A percentile compares a stretch with the other conserved stretches of the same genome.
phyloP scores from a whole-genome alignment of 2,888 invertebrate species.

The Nesidiocoris tenuis region DNA sequence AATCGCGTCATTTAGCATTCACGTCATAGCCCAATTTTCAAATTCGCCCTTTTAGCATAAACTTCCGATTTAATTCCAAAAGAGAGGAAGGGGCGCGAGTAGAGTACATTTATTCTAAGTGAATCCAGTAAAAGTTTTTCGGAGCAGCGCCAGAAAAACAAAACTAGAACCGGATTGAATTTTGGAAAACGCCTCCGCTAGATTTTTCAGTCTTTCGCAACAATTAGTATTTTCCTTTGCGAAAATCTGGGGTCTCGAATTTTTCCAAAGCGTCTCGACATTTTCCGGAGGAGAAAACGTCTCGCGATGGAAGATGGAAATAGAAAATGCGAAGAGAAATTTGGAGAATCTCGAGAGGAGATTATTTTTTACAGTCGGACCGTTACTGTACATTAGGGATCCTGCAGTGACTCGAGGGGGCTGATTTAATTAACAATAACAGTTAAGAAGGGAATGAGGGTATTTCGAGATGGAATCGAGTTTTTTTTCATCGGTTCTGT shows the following conservation, averaged over 20 bases:
- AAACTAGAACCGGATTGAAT: no score
- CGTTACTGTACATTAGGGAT: background rate
- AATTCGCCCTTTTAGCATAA: constrained; percentile 3
- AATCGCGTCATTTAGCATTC: constrained; percentile 4
- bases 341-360: background rate
- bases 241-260: no score
- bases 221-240: no score
- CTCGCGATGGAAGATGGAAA: background rate
- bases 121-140: background rate
- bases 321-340: background rate
- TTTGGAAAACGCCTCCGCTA: no score
- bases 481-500: background rate
- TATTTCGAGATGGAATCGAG: background rate
- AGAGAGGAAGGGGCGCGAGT: background rate
- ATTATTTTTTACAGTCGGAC: background rate
- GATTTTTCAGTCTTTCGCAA: no score
- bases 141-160: no score
- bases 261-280: no score
- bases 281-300: no score
- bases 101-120: constrained; percentile 10
- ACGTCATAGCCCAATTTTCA: background rate
- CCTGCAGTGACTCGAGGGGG: background rate
- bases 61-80: constrained; percentile 1
- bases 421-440: constrained; percentile 27
- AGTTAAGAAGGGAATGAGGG: background rate